Evolutionary conservation across 2,797 vertebrate species (phyloP), one percentile per base, ranked within the genome.

Genomic region (Arnoldichthys spilopterus): DNA sequence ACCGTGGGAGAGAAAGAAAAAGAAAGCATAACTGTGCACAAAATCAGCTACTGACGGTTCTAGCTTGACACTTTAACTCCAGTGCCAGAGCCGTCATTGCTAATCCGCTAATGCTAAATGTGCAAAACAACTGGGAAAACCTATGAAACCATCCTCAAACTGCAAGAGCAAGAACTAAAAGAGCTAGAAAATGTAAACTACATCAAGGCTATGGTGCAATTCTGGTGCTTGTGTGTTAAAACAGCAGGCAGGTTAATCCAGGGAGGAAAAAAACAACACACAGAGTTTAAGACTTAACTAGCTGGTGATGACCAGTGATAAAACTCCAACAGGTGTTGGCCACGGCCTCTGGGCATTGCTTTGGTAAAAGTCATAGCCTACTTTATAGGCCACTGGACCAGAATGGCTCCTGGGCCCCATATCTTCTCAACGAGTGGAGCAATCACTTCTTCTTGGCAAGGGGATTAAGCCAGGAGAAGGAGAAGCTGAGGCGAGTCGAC

Each of bases 401-500:
- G 40, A 59, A 34, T 59, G 37, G 13, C 32, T n/a, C 37, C 18
- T 54, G 59, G 20, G 16, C 8, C 20, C 28, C 30, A 43, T 3
- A 61, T 26, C 70, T 20, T 67, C 32, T 13, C 68, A 64, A 28
- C 51, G 34, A 73, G n/a, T 51, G 9, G 11, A 54, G 9, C 18
- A 6, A 15, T 61, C 84, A 86, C 72, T 89, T 90, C 82, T 85
- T 88, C 77, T 87, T 90, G 77, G 56, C 26, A 53, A 62, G 85
- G 67, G 76, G 87, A 47, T 86, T 90, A 4, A 92, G 76, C 88
- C 90, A 90, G 47, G 87, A 91, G 85, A 90, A 90, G 73, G 81
- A 90, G 80, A 88, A 89, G 34, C 86, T 71, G 59, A 82, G 72
- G 45, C 15, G 78, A 61, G 83, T 73, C 62, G 78, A 72, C 76